Base-by-base conservation (phyloP, 2,888 invertebrate species). In the Melinaea marsaeus region DNA sequence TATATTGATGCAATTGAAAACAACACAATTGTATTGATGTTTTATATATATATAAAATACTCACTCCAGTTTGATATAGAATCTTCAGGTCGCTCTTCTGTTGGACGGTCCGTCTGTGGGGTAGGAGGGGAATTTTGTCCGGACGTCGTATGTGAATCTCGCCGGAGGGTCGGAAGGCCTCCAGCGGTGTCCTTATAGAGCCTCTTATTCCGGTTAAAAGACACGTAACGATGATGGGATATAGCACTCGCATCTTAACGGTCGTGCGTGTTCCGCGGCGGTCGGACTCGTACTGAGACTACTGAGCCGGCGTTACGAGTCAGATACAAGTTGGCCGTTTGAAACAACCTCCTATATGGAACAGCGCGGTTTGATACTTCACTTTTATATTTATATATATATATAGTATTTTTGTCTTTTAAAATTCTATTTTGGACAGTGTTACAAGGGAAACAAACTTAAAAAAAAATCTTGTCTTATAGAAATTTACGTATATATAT, bases 21-120 rank as follows among this genome's bases (percentile, higher is more conserved):
- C 22, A 22, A 22, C 22, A 22, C 22, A 22, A 22, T 22, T 22
- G 22, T 22, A 22, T 22, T 22, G 22, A 22, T 22, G 9, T 13
- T 55, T 13, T n/a, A 51, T 55, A 46, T 62, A 37, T 57, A 60
- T 57, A 71, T 7, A 6, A 48, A 51, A 66, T 72, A 92, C 94
- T 94, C 85, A 95, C 95, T 92, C 95, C 95, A 66, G 92, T 92
- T 86, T 94, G 95, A 82, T 95, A 95, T 66, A 95, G 90, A 72
- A 95, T 92, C 82, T 93, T 93, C 63, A 93, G 90, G 67, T 91
- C 86, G 71, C 84, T 86, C 75, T 88, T 90, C 71, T 90, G 87
- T 72, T 90, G 86, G 72, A 84, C 71, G 76, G 91, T 87, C 79
- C 89, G 91, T 81, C 92, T 91, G 78, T 92, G 88, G 61, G 86